Evolutionary conservation across 2,797 vertebrate species (phyloP).

Genomic region (Ctenopoma kingsleyae): DNA sequence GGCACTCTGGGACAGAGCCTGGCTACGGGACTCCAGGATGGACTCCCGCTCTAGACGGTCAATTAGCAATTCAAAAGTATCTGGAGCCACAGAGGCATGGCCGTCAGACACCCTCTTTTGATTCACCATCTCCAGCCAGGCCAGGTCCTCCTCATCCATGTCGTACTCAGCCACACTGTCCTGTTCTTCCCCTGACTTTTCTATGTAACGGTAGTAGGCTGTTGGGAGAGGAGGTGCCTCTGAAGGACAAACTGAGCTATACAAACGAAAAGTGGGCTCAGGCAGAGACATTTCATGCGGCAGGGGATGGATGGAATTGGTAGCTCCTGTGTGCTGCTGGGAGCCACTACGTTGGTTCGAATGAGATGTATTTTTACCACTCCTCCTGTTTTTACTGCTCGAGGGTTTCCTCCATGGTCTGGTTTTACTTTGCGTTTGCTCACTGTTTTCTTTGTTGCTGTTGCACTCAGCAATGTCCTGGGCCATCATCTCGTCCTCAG

Average conservation of each 20-base stretch:
- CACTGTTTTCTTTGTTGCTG: slow-evolving; percentile 98
- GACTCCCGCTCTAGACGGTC: slow-evolving; percentile 96
- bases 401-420: slow-evolving; percentile 84
- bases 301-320: slow-evolving; percentile 80
- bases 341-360: slow-evolving; percentile 75
- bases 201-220: slow-evolving; percentile 92
- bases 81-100: slow-evolving; percentile 89
- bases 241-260: slow-evolving; percentile 83
- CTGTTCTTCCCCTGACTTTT: slow-evolving; percentile 91
- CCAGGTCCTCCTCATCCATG: slow-evolving; percentile 98
- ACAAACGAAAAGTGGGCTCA: slow-evolving; percentile 91
- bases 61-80: slow-evolving; percentile 94
- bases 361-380: slow-evolving; percentile 87
- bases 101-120: slow-evolving; percentile 93
- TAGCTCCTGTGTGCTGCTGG: slow-evolving; percentile 79
- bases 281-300: slow-evolving; percentile 85
- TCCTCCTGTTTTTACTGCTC: slow-evolving; percentile 89
- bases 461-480: slow-evolving; percentile 98
- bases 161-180: slow-evolving; percentile 96
- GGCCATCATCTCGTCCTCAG: slow-evolving; percentile 95
- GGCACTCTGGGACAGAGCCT: slow-evolving; percentile 89
- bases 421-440: slow-evolving; percentile 89
- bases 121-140: slow-evolving; percentile 97
- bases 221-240: slow-evolving; percentile 89
- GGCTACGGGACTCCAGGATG: slow-evolving; percentile 92